phyloP scores from a whole-genome alignment of 2,113 vertebrate species.

The Cisticola juncidis region DNA sequence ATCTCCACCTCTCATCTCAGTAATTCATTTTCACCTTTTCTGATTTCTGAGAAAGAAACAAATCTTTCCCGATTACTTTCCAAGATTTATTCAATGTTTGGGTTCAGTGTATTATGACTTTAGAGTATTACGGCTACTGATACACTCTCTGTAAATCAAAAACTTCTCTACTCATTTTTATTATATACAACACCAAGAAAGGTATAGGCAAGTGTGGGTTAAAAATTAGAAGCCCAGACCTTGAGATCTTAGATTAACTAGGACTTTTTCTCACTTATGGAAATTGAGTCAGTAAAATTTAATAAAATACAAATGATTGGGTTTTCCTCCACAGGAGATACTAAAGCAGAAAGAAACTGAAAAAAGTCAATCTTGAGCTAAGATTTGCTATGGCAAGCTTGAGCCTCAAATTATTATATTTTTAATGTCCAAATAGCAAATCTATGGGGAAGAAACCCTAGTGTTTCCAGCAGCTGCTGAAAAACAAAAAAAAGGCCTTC shows the following conservation, averaged over 20 bases:
- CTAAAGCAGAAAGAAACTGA: background rate
- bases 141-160: background rate
- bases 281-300: constrained; percentile 19
- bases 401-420: background rate
- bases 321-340: background rate
- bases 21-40: background rate
- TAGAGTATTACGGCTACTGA: background rate
- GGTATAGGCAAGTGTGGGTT: background rate
- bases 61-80: background rate
- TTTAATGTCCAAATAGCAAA: background rate
- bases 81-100: background rate
- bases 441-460: accelerated
- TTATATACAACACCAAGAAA: background rate
- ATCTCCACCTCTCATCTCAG: background rate
- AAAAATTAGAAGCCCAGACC: background rate
- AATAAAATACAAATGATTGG: constrained; percentile 13
- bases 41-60: background rate
- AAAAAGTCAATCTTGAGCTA: background rate
- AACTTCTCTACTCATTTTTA: background rate
- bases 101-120: background rate
- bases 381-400: background rate
- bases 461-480: background rate
- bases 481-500: background rate
- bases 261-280: constrained; percentile 13
- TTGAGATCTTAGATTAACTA: background rate